Evolutionary conservation across 2,113 vertebrate species (phyloP), one percentile per base, ranked within the genome.

Genomic region (Oryzias celebensis): DNA sequence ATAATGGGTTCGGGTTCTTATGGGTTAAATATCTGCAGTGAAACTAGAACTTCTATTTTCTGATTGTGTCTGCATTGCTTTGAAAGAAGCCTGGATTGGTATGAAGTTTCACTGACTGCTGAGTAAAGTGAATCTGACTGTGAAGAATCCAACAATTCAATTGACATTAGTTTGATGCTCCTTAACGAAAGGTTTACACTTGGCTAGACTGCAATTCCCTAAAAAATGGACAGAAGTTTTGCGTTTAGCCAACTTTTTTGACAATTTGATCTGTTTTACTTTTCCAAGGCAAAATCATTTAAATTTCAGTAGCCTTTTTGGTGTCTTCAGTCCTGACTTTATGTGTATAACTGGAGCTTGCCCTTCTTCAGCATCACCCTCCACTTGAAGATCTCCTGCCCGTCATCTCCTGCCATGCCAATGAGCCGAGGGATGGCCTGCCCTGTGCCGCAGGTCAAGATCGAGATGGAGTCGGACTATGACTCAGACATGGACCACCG

Each of bases 301-400:
- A 36, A 36, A 36, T 36, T 13, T 36, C 36, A 10, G 36, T 36
- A 36, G 8, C 10, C 42, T 62, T 43, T 61, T 73, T 58, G 12
- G 43, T 78, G 70, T 74, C 65, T 65, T 71, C 80, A 55, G 44
- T 53, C 64, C 41, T 75, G 56, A 44, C 60, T 75, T 60, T 77
- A 73, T 84, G 16, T 83, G 81, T 36, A 81, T 92, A 91, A 91
- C 86, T 31, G 71, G 76, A 79, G 46, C 71, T 87, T 88, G 78
- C 81, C 84, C 77, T 89, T 90, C 68, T 84, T 62, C 91, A 98
- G 96, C 61, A 96, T 98, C 87, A 98, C 96, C 0, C 90, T 99
- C 18, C 96, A 98, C 90, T 91, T 99, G 92, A 98, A 95, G 94
- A 98, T 99, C 79, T 98, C 96, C 20, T 98, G 97, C 82, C 96